A percentile compares a stretch with the other conserved stretches of the same genome.
Conservation (phyloP, 2,888 invertebrate genomes). For the Drosophila kanekoi region DNA sequence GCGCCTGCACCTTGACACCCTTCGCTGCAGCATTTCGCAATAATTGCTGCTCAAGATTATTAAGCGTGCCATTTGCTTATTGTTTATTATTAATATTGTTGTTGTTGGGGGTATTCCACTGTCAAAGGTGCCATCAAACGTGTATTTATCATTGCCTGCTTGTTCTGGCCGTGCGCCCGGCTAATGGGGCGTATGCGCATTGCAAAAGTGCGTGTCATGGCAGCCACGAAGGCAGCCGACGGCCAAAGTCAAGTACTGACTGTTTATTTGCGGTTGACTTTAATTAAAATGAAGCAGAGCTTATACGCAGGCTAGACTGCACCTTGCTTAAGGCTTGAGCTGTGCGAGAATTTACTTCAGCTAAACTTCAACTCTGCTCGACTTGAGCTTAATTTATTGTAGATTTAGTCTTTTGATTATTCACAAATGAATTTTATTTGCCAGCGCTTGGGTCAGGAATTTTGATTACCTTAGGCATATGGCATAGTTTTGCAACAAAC, state of each 20-base stretch:
- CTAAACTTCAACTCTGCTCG: not conserved
- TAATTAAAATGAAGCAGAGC: conserved; percentile 27
- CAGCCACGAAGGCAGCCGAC: conserved; percentile 9
- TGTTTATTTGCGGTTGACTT: conserved; percentile 2
- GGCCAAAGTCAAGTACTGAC: conserved; percentile 38
- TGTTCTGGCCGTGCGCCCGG: conserved; percentile 38
- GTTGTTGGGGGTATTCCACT: conserved; percentile 21
- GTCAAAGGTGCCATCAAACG: conserved; percentile 45
- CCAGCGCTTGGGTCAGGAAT: not conserved
- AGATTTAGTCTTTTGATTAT: not conserved
- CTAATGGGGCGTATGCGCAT: conserved; percentile 58
- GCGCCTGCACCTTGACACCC: conserved; percentile 65
- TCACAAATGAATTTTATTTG: not conserved
- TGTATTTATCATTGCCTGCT: not conserved
- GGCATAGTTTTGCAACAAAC: conserved; percentile 1
- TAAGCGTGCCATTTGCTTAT: conserved; percentile 20
- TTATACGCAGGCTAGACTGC: not conserved
- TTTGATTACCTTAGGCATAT: not conserved
- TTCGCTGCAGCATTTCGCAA: conserved; percentile 55
- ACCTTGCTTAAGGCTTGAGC: not conserved
- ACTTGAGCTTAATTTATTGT: not conserved
- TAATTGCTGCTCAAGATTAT: conserved; percentile 42
- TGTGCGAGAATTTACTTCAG: not conserved
- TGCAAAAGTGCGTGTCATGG: conserved; percentile 62
- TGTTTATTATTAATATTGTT: not conserved